Conservation (phyloP, 2,888 invertebrate genomes). For the Lutraria lutraria region DNA sequence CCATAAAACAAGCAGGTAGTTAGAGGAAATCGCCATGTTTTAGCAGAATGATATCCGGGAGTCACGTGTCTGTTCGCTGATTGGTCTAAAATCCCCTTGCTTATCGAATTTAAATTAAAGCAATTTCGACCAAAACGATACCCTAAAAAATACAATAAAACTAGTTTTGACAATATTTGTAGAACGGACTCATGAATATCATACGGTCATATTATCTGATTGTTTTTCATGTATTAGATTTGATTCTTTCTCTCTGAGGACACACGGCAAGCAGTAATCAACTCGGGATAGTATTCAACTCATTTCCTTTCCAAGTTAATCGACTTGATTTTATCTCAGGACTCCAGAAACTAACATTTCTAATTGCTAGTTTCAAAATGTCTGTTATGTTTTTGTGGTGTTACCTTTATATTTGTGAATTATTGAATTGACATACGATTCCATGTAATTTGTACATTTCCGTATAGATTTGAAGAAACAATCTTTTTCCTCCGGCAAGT, state of each 20-base stretch:
- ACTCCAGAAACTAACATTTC: slow-evolving; percentile 1
- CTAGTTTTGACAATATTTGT: slow-evolving; percentile 1
- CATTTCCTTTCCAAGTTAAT: slow-evolving; percentile 24
- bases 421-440: slow-evolving; percentile 33
- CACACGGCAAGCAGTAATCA: slow-evolving; percentile 19
- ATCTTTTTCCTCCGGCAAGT: not conserved
- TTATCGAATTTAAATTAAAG: slow-evolving; percentile 14
- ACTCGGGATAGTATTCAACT: slow-evolving; percentile 4
- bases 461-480: slow-evolving; percentile 26
- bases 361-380: slow-evolving; percentile 18
- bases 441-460: slow-evolving; percentile 29
- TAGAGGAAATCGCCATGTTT: slow-evolving; percentile 38
- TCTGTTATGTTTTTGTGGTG: slow-evolving; percentile 8
- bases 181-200: not conserved
- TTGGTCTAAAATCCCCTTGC: not conserved
- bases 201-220: not conserved
- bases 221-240: not conserved
- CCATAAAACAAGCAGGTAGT: slow-evolving; percentile 58
- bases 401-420: slow-evolving; percentile 14
- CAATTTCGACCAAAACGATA: not conserved
- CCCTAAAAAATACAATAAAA: not conserved
- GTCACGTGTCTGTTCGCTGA: slow-evolving; percentile 32
- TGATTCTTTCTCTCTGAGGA: not conserved
- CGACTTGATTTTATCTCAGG: not conserved
- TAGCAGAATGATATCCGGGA: slow-evolving; percentile 21